A percentile compares a stretch with the other conserved stretches of the same genome.
Conservation (phyloP, 2,797 vertebrate genomes). For the Tachyglossus aculeatus region DNA sequence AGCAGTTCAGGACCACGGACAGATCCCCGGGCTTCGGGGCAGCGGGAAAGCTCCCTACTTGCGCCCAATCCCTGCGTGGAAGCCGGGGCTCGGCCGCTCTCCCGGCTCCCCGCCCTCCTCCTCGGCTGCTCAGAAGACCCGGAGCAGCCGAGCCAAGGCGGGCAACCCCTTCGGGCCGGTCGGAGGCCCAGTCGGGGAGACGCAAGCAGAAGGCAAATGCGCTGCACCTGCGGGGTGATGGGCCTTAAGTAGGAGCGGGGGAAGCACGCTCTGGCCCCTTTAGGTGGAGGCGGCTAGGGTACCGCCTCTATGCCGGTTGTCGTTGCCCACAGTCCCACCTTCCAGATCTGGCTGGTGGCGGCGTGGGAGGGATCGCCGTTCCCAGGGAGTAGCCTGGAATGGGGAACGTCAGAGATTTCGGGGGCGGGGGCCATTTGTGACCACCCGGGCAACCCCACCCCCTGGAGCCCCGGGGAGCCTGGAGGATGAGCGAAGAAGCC, state of each 20-base stretch:
- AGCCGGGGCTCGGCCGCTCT: neutral
- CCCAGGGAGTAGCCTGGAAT: too few species aligned
- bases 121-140: constrained; percentile 36
- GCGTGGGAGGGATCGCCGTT: too few species aligned
- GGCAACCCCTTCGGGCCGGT: neutral
- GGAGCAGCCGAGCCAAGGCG: neutral
- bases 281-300: too few species aligned
- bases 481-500: neutral
- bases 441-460: neutral
- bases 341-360: too few species aligned
- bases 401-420: neutral
- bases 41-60: constrained; percentile 39
- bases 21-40: neutral
- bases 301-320: too few species aligned
- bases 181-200: neutral
- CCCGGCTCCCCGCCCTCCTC: neutral
- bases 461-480: neutral
- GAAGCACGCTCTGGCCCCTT: too few species aligned
- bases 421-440: neutral
- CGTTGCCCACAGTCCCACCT: too few species aligned
- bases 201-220: neutral
- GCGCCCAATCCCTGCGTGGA: constrained; percentile 46
- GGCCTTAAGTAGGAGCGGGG: too few species aligned
- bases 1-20: neutral
- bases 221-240: neutral